A percentile compares a stretch with the other conserved stretches of the same genome.
Conservation (phyloP, 2,888 invertebrate genomes). For the Cosmia pyralina region DNA sequence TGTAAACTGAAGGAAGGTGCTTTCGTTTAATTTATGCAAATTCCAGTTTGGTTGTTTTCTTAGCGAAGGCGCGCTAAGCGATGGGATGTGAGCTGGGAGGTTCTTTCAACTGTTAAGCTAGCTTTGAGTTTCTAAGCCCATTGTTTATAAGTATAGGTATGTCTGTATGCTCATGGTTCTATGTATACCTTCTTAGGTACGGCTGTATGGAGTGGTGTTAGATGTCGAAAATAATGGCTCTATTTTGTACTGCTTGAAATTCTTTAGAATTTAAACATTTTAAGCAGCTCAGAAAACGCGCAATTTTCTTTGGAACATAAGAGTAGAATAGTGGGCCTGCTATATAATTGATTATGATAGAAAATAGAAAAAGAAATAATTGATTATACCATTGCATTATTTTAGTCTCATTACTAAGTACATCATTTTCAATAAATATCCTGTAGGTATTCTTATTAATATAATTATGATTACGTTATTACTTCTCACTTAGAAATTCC, state of each 20-base stretch:
- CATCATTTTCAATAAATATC: not conserved
- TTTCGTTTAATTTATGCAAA: slow-evolving; percentile 86
- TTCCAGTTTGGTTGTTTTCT: slow-evolving; percentile 86
- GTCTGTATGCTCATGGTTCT: not conserved
- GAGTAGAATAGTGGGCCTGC: not conserved
- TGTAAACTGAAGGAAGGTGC: slow-evolving; percentile 81
- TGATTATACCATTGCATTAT: too few relatives aligned
- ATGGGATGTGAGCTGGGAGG: slow-evolving; percentile 70
- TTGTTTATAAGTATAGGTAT: slow-evolving; percentile 15
- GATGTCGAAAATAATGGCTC: slow-evolving; percentile 11
- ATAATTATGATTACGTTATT: not conserved
- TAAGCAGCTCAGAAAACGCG: not conserved
- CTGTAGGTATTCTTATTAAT: not conserved
- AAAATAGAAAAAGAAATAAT: not conserved
- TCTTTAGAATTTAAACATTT: not conserved
- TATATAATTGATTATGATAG: not conserved
- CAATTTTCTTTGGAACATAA: not conserved
- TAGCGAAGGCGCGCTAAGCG: slow-evolving; percentile 76
- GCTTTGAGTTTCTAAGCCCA: slow-evolving; percentile 53
- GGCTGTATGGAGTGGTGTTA: slow-evolving; percentile 1
- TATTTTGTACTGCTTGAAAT: not conserved
- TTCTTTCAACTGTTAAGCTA: slow-evolving; percentile 67
- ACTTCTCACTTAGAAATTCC: not conserved
- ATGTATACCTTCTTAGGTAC: not conserved
- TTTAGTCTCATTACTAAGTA: not conserved